Conservation (phyloP, 2,888 invertebrate genomes). For the Hetaerina titia region DNA sequence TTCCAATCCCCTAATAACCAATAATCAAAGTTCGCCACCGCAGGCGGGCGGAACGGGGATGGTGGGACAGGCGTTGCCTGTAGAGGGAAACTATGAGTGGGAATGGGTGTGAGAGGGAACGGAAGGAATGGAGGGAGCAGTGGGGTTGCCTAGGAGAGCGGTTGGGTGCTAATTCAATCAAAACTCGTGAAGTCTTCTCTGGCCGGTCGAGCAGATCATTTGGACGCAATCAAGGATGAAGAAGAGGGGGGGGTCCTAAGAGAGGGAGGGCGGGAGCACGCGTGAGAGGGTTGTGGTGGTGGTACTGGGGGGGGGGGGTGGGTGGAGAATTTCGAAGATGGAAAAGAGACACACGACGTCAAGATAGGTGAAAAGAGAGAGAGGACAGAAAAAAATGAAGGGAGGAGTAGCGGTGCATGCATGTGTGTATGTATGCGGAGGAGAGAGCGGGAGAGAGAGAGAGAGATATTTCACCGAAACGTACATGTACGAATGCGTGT, state of each 20-base stretch:
- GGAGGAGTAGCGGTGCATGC: background rate
- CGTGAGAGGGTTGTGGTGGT: background rate
- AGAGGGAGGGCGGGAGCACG: background rate
- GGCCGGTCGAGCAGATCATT: constrained; percentile 52
- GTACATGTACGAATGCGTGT: background rate
- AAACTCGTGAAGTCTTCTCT: constrained; percentile 60
- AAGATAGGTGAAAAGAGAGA: background rate
- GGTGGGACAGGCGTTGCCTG: background rate
- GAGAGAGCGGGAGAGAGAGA: background rate
- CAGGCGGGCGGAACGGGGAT: background rate
- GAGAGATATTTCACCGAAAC: background rate
- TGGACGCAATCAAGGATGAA: constrained; percentile 57
- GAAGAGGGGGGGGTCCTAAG: too few species aligned
- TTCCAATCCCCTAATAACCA: constrained; percentile 43
- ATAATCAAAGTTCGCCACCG: constrained; percentile 67
- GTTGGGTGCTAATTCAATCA: constrained; percentile 65
- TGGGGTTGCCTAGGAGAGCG: background rate
- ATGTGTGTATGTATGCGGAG: background rate
- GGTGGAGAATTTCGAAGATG: background rate
- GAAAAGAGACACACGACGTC: background rate
- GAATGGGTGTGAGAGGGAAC: background rate
- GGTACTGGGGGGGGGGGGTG: background rate
- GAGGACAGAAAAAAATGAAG: background rate
- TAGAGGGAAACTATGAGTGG: background rate
- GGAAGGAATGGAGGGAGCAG: background rate